Percentiles rank a stretch among this genome's conserved stretches.
Conservation (phyloP, 2,113 vertebrate species). For the Archilochus colubris region DNA sequence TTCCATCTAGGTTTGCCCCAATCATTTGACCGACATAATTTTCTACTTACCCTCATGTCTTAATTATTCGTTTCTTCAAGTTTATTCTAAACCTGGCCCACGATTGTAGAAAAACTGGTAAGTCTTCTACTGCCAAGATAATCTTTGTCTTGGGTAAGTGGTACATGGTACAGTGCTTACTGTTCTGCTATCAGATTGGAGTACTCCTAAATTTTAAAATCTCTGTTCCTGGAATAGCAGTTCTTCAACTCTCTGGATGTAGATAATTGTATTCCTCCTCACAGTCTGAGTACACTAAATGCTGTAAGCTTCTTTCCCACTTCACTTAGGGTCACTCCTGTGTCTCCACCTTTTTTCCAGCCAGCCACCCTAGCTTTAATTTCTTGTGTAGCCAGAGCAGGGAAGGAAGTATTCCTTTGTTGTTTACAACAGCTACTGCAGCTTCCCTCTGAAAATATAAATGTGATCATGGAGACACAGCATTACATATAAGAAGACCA, state of each 20-base stretch:
- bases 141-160: not conserved
- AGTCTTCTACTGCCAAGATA: not conserved
- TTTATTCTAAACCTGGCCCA: not conserved
- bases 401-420: not conserved
- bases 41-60: conserved; percentile 4
- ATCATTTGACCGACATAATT: not conserved
- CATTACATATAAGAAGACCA: not conserved
- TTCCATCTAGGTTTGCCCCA: not conserved
- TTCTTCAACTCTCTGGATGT: not conserved
- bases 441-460: not conserved
- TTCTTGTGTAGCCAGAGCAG: not conserved
- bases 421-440: not conserved
- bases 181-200: conserved; percentile 3
- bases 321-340: not conserved
- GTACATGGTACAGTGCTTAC: not conserved
- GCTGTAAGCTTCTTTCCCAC: not conserved
- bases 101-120: not conserved
- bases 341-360: not conserved
- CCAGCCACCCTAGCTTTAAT: not conserved
- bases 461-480: not conserved
- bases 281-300: not conserved
- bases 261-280: not conserved
- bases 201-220: not conserved
- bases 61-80: conserved; percentile 21
- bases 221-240: not conserved